Base-by-base conservation (phyloP, 2,113 vertebrate genomes). In the Pontoporia blainvillei region DNA sequence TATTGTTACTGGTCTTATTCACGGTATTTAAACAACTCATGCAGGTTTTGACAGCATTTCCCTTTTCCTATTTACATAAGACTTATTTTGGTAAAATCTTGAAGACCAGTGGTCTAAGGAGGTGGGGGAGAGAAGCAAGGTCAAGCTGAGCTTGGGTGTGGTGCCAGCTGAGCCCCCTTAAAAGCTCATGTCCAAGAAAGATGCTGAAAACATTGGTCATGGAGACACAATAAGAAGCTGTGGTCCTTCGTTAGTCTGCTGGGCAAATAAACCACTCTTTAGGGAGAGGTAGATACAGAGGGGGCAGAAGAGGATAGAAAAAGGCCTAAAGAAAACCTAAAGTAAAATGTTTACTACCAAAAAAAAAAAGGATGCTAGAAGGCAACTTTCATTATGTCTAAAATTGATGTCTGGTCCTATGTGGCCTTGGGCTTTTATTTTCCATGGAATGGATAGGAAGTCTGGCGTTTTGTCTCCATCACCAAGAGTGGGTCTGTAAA, bases 1-100 rank as follows among this genome's bases (percentile, higher is more conserved):
- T 96, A 98, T 98, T 99, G 98, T 98, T 95, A 67, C 97, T 84
- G 97, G 59, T 97, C 97, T 98, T 98, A 98, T 98, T 98, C 98
- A 98, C 95, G 78, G 96, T 96, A 93, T 96, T 98, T 98, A 98
- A 98, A 98, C 98, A 99, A 98, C 97, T 98, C 98, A 98, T 98
- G 97, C 97, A 98, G 97, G 89, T 97, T 98, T 98, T 98, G 98
- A 99, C 98, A 98, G 98, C 76, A 96, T 96, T 96, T 97, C 78
- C 73, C 86, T 96, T 94, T n/a, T 73, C 17, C 7, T 98, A 98
- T 98, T 98, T 98, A 97, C 95, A 41, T 72, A 91, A 96, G 97
- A 75, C 96, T 72, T 92, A 97, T 97, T 96, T 79, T 39, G 14
- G 91, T 79, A 83, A 84, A 61, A 75, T 66, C 89, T 98, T 87